A percentile compares a stretch with the other conserved stretches of the same genome.
Evolutionary conservation across 1,140 invertebrate genomes (phyloP).

Genomic region (Phymorhynchus buccinoides): DNA sequence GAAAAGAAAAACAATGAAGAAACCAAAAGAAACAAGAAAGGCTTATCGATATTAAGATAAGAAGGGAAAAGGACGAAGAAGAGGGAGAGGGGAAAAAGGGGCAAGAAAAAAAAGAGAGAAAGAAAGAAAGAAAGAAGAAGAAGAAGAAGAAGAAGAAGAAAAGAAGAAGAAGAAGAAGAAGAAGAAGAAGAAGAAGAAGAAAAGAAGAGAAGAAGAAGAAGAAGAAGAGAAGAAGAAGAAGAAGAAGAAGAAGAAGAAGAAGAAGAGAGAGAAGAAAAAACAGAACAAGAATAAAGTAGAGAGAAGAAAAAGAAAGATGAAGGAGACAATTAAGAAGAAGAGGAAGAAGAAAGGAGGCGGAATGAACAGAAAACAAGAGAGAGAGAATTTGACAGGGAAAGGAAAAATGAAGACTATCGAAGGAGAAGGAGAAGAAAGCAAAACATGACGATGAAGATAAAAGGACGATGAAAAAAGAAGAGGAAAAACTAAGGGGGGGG

Average conservation of each 20-base stretch:
- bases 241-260: background rate
- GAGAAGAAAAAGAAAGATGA: background rate
- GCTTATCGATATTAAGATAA: too few species aligned
- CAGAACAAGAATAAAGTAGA: background rate
- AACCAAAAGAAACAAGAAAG: background rate
- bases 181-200: background rate
- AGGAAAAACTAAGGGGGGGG: background rate
- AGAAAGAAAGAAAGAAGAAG: background rate
- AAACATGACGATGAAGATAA: background rate
- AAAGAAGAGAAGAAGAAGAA: background rate
- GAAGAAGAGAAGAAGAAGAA: background rate
- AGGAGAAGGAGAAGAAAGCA: background rate
- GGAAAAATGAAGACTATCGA: background rate
- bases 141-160: background rate
- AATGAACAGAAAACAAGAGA: background rate
- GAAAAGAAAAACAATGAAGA: background rate
- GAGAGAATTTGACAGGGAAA: background rate
- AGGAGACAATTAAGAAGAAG: background rate
- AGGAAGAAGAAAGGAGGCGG: too few species aligned
- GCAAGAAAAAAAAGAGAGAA: background rate
- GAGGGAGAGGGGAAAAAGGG: background rate
- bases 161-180: background rate
- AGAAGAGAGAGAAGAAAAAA: background rate
- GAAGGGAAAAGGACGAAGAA: background rate
- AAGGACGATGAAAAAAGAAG: background rate